These are phyloP conservation scores for Fabriciana adippe DNA, from an alignment of 2,888 invertebrate species.

Conservation along the genomic window DNA sequence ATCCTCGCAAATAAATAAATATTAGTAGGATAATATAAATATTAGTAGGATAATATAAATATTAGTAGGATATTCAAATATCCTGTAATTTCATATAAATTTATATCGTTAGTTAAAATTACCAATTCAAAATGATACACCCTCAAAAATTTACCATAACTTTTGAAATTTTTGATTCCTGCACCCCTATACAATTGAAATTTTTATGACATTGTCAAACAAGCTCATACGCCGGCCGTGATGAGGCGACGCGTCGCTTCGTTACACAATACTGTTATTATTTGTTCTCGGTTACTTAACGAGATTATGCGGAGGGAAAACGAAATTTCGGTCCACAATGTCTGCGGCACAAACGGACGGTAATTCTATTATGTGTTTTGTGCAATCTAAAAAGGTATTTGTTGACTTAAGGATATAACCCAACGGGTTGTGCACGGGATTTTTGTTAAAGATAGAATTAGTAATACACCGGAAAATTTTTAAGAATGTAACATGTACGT, in stretches of 20 bases:
- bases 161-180: background rate
- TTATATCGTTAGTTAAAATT: no score
- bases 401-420: background rate
- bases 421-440: no score
- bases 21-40: no score
- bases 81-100: no score
- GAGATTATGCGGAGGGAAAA: conserved; percentile 29
- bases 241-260: conserved; percentile 34
- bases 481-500: no score
- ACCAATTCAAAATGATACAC: background rate
- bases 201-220: conserved; percentile 15
- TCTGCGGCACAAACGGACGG: conserved; percentile 18
- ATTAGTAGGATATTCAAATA: no score
- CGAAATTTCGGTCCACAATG: conserved; percentile 22
- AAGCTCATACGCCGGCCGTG: conserved; percentile 21
- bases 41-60: no score
- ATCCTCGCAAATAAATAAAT: no score
- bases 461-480: no score
- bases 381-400: conserved; percentile 4
- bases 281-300: conserved; percentile 36
- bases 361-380: conserved; percentile 27
- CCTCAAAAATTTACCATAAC: background rate
- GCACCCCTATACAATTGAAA: background rate
- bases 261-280: conserved; percentile 39
- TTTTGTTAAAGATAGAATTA: no score